Conservation (phyloP, 2,113 vertebrate genomes). For the Cottus gobio region DNA sequence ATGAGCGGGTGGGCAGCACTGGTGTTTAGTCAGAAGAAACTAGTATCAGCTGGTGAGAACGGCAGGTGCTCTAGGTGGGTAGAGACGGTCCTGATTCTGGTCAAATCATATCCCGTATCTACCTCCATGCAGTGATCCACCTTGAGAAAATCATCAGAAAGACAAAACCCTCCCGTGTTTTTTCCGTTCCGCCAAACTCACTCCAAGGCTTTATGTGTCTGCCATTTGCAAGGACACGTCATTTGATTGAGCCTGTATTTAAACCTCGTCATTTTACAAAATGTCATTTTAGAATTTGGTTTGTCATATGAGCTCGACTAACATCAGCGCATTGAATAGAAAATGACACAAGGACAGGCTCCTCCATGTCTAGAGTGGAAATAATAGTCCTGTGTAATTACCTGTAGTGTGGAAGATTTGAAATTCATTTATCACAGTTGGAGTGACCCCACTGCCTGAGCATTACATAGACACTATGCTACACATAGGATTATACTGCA, state of each 20-base stretch:
- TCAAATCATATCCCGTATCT: slow-evolving; percentile 19
- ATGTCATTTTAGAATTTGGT: slow-evolving; percentile 40
- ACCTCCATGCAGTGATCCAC: slow-evolving; percentile 30
- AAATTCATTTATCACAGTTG: slow-evolving; percentile 71
- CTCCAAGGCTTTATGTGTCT: slow-evolving; percentile 21
- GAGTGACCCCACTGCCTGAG: slow-evolving; percentile 64
- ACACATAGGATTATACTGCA: slow-evolving; percentile 76
- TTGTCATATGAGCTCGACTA: slow-evolving; percentile 33
- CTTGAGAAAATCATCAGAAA: slow-evolving; percentile 37
- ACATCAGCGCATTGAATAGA: slow-evolving; percentile 32
- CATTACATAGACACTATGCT: slow-evolving; percentile 65
- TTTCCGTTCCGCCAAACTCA: background rate
- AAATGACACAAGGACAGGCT: slow-evolving; percentile 47
- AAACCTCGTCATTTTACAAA: slow-evolving; percentile 48
- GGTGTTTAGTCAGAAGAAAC: slow-evolving; percentile 36
- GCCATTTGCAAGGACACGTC: slow-evolving; percentile 26
- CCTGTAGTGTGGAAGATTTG: slow-evolving; percentile 72
- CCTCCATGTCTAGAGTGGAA: slow-evolving; percentile 36
- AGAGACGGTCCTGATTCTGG: slow-evolving; percentile 36
- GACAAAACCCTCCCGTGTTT: slow-evolving; percentile 11
- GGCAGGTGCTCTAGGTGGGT: slow-evolving; percentile 49
- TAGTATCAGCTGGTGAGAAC: slow-evolving; percentile 43
- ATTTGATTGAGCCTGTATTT: slow-evolving; percentile 39
- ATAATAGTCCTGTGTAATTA: slow-evolving; percentile 74
- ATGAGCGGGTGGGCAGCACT: slow-evolving; percentile 38